phyloP scores from a whole-genome alignment of 2,113 vertebrate genomes.

The Corythaixoides concolor region DNA sequence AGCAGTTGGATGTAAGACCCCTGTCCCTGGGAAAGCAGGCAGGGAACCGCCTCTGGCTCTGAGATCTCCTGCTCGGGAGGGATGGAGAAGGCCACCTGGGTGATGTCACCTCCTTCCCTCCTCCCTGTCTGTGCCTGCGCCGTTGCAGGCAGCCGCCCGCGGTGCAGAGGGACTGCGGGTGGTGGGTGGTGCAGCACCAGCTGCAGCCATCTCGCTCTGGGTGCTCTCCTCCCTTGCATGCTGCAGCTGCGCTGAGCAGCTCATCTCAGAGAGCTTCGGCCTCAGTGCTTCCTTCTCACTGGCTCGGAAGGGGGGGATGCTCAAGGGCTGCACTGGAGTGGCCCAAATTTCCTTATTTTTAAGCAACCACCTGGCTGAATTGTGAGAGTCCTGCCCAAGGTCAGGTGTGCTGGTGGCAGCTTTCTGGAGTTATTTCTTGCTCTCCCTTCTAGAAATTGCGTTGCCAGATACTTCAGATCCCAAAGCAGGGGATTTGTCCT shows the following conservation, averaged over 20 bases:
- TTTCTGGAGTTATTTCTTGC: not conserved
- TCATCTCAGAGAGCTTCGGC: not conserved
- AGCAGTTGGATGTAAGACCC: not conserved
- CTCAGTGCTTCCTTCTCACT: not conserved
- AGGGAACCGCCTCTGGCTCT: not conserved
- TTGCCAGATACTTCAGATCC: not conserved
- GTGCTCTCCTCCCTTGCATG: not conserved
- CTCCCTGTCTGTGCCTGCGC: not conserved
- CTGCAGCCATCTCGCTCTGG: not conserved
- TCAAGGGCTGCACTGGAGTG: not conserved
- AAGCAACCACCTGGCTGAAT: not conserved
- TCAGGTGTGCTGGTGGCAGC: not conserved
- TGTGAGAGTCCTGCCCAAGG: too few relatives aligned
- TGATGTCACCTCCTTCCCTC: not conserved
- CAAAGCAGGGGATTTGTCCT: not conserved
- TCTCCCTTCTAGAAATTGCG: not conserved
- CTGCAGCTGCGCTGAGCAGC: not conserved
- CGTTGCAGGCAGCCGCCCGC: not conserved
- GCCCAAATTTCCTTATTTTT: not conserved
- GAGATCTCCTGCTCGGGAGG: not conserved
- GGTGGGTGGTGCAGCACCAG: not conserved
- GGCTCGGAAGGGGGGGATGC: rapidly evolving
- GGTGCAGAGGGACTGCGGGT: not conserved
- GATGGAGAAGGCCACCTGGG: not conserved
- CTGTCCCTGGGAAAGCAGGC: not conserved